Evolutionary conservation across 2,888 invertebrate genomes (phyloP).

Genomic region (Lepidocyrtinus sp.): DNA sequence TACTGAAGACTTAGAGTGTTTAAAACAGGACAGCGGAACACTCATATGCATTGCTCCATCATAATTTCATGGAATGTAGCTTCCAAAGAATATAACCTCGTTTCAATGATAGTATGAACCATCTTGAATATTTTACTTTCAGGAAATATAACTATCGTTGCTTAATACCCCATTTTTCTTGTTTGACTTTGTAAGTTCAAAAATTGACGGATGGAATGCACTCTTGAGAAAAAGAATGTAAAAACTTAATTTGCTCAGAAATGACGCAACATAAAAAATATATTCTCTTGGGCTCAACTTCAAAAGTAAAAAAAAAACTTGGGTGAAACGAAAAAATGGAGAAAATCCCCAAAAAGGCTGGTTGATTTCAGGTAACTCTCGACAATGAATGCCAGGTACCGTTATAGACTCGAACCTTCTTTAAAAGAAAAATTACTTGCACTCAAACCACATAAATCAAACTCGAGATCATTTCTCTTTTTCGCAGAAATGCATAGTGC

Average conservation of each 20-base stretch:
- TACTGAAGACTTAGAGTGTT: background rate
- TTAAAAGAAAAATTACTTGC: too few relatives aligned
- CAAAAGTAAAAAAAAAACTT: conserved; percentile 9
- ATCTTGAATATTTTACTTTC: background rate
- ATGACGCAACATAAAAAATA: background rate
- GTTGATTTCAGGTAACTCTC: too few relatives aligned
- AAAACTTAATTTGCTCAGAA: conserved; percentile 4
- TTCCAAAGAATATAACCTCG: background rate
- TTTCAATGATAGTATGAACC: background rate
- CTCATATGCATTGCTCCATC: conserved; percentile 9
- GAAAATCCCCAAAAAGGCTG: background rate
- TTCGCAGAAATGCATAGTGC: too few relatives aligned
- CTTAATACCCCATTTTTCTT: background rate
- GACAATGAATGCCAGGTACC: too few relatives aligned
- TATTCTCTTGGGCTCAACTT: background rate
- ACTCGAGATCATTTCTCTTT: too few relatives aligned
- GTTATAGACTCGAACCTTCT: too few relatives aligned
- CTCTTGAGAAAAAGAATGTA: conserved; percentile 12
- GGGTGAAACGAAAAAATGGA: background rate
- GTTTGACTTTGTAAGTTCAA: background rate
- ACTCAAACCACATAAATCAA: too few relatives aligned
- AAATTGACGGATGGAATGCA: conserved; percentile 6
- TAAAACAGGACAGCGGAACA: conserved; percentile 9
- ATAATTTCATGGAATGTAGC: background rate
- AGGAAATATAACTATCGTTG: background rate